Conservation (phyloP, 2,888 invertebrate species). For the Tipula lateralis region DNA sequence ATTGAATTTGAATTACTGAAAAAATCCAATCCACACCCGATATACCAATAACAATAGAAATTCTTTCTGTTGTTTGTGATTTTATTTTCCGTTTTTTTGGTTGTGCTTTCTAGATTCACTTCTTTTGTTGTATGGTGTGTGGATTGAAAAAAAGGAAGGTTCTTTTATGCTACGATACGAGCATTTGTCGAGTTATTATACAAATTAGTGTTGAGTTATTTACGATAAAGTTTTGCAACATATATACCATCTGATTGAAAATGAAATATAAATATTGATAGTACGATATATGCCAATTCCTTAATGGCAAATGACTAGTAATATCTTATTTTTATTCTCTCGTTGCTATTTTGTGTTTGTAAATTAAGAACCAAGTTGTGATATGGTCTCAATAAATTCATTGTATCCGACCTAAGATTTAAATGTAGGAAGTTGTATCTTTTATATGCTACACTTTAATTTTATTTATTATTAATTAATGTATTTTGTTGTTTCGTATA, state of each 20-base stretch:
- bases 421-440: not conserved
- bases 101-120: not conserved
- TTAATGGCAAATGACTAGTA: too few relatives aligned
- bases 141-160: not conserved
- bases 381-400: not conserved
- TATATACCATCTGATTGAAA: not conserved
- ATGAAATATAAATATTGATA: not conserved
- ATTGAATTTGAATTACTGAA: conserved; percentile 11
- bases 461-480: not conserved
- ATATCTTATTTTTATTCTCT: too few relatives aligned
- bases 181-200: not conserved
- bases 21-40: not conserved
- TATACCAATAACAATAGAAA: not conserved
- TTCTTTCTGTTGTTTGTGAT: conserved; percentile 11
- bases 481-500: not conserved
- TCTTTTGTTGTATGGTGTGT: not conserved
- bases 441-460: not conserved
- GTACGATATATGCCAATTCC: too few relatives aligned
- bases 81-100: not conserved
- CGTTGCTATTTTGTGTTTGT: too few relatives aligned
- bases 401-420: too few relatives aligned
- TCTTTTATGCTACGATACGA: not conserved
- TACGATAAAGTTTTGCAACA: not conserved
- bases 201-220: not conserved
- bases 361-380: too few relatives aligned